A percentile compares a stretch with the other conserved stretches of the same genome.
These are phyloP conservation scores for Temnopleurus reevesii DNA, from an alignment of 53 echinoderm and acorn worm genomes.

Conservation along the genomic window DNA sequence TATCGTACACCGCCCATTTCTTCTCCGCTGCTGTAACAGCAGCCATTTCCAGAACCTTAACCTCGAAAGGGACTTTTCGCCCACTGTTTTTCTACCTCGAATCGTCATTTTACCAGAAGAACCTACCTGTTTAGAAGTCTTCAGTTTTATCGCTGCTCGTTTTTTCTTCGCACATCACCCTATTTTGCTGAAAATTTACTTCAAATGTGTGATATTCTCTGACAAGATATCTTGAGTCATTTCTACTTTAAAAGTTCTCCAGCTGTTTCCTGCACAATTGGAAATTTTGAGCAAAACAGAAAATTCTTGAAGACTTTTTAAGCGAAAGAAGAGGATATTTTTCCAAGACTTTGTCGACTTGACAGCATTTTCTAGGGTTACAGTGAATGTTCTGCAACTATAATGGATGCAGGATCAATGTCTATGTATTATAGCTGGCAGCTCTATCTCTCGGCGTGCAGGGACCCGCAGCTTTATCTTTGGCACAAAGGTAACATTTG, in stretches of 20 bases:
- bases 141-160: neutral
- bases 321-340: neutral
- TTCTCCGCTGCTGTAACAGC: neutral
- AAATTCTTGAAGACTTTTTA: no score
- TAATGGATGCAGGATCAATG: constrained; percentile 84
- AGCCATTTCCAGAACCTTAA: neutral
- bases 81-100: neutral
- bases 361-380: neutral
- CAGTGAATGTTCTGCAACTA: neutral
- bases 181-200: neutral
- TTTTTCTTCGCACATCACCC: neutral
- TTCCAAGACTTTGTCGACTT: neutral
- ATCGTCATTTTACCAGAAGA: neutral
- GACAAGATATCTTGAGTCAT: no score
- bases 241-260: no score
- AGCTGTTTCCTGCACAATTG: no score
- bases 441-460: constrained; percentile 87
- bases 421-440: constrained; percentile 98
- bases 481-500: constrained; percentile 98
- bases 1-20: constrained; percentile 1
- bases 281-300: no score
- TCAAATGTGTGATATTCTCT: neutral
- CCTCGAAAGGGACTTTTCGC: neutral
- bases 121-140: neutral
- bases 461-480: constrained; percentile 84